Conservation (phyloP, 2,113 vertebrate genomes). For the Oophaga pumilio region DNA sequence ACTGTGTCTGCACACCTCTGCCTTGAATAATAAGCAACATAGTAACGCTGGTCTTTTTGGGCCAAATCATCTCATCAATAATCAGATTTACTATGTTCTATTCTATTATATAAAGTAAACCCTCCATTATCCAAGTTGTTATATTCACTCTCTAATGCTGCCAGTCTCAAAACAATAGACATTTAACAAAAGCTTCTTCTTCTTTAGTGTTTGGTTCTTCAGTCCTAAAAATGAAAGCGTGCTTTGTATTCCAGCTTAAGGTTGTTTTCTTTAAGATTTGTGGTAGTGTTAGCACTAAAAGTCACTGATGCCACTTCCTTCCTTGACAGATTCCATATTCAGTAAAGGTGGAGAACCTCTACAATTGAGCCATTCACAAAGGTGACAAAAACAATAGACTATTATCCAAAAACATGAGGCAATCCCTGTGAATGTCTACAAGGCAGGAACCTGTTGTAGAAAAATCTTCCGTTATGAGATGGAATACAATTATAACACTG, state of each 20-base stretch:
- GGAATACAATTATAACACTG: background rate
- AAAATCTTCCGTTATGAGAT: background rate
- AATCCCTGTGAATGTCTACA: slow-evolving; percentile 8
- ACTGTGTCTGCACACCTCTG: background rate
- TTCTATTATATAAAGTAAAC: background rate
- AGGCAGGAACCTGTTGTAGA: slow-evolving; percentile 9
- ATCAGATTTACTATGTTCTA: background rate
- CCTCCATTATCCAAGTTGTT: background rate
- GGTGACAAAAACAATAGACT: slow-evolving; percentile 26
- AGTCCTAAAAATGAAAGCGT: slow-evolving; percentile 22
- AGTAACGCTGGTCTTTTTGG: background rate
- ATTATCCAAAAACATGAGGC: slow-evolving; percentile 39
- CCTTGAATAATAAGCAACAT: background rate
- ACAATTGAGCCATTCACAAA: slow-evolving; percentile 35
- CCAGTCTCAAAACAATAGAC: background rate
- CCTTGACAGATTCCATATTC: slow-evolving; percentile 32
- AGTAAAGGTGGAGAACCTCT: background rate
- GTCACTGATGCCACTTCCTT: slow-evolving; percentile 28
- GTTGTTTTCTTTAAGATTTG: slow-evolving; percentile 15
- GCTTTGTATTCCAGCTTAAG: background rate
- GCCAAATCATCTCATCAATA: background rate
- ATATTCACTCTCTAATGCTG: too few relatives aligned
- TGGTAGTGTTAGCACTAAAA: background rate
- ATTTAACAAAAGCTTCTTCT: background rate
- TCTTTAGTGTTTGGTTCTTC: background rate